Base-by-base conservation (phyloP, 2,888 invertebrate genomes). In the Epistrophe eligans region DNA sequence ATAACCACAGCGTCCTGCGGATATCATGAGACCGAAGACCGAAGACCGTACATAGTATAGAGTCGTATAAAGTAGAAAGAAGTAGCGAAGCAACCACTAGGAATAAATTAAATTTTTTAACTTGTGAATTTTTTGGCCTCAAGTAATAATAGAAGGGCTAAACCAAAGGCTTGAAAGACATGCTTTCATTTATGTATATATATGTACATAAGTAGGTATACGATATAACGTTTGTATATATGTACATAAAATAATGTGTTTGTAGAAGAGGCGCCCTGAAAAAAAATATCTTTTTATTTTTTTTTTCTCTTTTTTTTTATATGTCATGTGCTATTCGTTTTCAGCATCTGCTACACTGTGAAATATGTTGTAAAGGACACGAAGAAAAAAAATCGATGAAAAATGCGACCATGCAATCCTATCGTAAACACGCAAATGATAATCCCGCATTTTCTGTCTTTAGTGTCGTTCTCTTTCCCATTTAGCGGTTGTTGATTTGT, bases 371-470 rank as follows among this genome's bases (percentile, higher is more conserved):
- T 72, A 52, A 55, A 76, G 71, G 79, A 79, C 76, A 71, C 64
- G 77, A 66, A 62, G 60, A n/a, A 60, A 40, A 58, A 87, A 88
- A 88, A 84, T 88, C 88, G 77, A 88, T 88, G 48, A 73, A 77
- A 77, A 88, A 80, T 84, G 84, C 88, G 88, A 80, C 73, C 38
- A 73, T 84, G 88, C 88, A 84, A 88, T 88, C 55, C 73, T 45
- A 77, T 80, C 84, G 73, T 88, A 80, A 88, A 88, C 88, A 88
- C 88, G 88, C 88, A 84, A 88, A 73, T 83, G 58, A 76, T 71
- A 81, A 70, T 85, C 85, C 40, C 77, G 57, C 73, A 85, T 79
- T 79, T 77, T 82, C 48, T 77, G 73, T 73, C 74, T 58, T 73
- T 58, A 77, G 72, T 48, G 77, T 72, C 64, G 73, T 73, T 82